A percentile compares a stretch with the other conserved stretches of the same genome.
Conservation (phyloP, 1,140 invertebrate species). For the Drosophila ironensis region DNA sequence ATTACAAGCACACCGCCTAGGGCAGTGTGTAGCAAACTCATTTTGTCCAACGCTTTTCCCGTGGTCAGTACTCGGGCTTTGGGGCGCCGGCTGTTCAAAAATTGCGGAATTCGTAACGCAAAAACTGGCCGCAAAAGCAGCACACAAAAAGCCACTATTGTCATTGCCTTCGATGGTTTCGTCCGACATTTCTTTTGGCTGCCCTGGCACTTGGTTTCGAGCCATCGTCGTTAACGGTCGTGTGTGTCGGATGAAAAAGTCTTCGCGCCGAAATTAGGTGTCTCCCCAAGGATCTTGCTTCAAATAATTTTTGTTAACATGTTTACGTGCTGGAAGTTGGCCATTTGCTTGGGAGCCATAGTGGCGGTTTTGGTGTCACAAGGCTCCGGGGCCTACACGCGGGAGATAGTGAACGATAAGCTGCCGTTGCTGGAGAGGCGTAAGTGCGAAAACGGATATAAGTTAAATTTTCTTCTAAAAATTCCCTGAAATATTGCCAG, state of each 20-base stretch:
- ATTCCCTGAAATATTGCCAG: background rate
- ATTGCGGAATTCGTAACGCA: constrained; percentile 53
- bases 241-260: constrained; percentile 22
- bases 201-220: constrained; percentile 48
- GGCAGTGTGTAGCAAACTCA: background rate
- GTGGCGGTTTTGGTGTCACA: constrained; percentile 16
- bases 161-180: constrained; percentile 47
- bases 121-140: constrained; percentile 42
- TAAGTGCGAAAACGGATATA: constrained; percentile 42
- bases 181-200: constrained; percentile 52
- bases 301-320: constrained; percentile 34
- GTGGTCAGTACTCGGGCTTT: constrained; percentile 7
- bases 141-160: constrained; percentile 28
- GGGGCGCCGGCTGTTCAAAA: constrained; percentile 9
- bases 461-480: background rate
- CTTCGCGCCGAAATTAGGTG: background rate
- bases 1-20: background rate
- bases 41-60: constrained; percentile 22
- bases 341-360: constrained; percentile 26
- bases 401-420: constrained; percentile 77
- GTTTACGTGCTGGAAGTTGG: constrained; percentile 51
- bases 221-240: constrained; percentile 54
- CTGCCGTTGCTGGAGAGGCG: constrained; percentile 73
- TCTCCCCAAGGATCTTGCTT: constrained; percentile 24
- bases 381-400: constrained; percentile 50